A percentile compares a stretch with the other conserved stretches of the same genome.
phyloP scores from a whole-genome alignment of 1,140 invertebrate species.

The Babylonia areolata region DNA sequence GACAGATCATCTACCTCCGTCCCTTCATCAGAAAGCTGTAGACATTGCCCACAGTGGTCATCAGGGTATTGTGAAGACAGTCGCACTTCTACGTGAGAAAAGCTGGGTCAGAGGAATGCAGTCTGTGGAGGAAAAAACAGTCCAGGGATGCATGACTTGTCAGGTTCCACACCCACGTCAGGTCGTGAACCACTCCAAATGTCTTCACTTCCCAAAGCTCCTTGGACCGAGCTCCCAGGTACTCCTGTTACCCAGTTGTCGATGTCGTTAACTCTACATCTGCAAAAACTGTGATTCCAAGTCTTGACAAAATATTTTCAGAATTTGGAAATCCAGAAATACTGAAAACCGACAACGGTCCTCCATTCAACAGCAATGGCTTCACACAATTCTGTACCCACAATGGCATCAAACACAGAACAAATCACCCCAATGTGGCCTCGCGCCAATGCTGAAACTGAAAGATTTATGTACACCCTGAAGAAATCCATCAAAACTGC shows the following conservation, averaged over 20 bases:
- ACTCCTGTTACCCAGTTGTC: constrained; percentile 22
- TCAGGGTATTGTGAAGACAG: no score
- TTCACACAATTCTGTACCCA: background rate
- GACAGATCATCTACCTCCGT: constrained; percentile 41
- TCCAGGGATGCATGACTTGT: constrained; percentile 44
- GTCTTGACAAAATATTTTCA: constrained; percentile 48
- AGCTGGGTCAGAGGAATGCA: constrained; percentile 47
- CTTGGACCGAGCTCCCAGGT: constrained; percentile 36
- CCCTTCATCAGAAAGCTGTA: no score
- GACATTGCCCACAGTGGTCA: no score
- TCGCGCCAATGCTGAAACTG: no score
- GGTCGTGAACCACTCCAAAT: no score
- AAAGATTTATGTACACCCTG: no score
- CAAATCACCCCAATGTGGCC: constrained; percentile 56
- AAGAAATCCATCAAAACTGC: no score
- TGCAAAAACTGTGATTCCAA: no score
- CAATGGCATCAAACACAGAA: constrained; percentile 45
- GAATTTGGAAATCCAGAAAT: no score
- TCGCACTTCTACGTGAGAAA: constrained; percentile 31
- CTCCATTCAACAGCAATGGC: constrained; percentile 16
- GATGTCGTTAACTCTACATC: background rate
- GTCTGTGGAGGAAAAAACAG: constrained; percentile 24
- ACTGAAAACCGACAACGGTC: no score
- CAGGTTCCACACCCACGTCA: constrained; percentile 23
- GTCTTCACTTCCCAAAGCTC: no score